A percentile compares a stretch with the other conserved stretches of the same genome.
Conservation (phyloP, 2,797 vertebrate genomes). For the Choloepus didactylus region DNA sequence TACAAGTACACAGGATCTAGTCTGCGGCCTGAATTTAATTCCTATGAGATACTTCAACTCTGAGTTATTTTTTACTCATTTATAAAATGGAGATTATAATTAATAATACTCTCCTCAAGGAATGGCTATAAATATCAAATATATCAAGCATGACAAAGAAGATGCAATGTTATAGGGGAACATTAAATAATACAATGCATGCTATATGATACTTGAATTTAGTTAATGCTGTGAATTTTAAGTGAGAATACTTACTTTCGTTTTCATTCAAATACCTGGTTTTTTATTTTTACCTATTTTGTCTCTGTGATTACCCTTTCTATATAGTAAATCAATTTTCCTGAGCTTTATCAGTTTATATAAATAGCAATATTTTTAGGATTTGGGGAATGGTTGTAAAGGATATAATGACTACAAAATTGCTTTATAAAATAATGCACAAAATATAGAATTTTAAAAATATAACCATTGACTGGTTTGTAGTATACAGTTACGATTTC, state of each 20-base stretch:
- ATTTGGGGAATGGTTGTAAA: background rate
- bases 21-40: background rate
- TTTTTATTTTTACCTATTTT: background rate
- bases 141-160: background rate
- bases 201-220: background rate
- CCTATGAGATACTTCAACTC: background rate
- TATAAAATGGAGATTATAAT: background rate
- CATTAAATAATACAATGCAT: background rate
- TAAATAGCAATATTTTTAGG: background rate
- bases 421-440: background rate
- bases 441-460: conserved; percentile 18
- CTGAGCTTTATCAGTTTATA: background rate
- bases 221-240: background rate
- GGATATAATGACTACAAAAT: background rate
- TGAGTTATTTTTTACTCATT: conserved; percentile 8
- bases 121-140: background rate
- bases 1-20: background rate
- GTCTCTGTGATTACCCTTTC: background rate
- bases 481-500: conserved; percentile 26
- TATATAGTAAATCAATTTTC: background rate
- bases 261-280: background rate
- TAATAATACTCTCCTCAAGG: background rate
- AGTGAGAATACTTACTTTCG: background rate
- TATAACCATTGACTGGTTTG: background rate
- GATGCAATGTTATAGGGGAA: background rate